phyloP scores from a whole-genome alignment of 2,888 invertebrate species.

The Scaptomyza cyrtandrae region DNA sequence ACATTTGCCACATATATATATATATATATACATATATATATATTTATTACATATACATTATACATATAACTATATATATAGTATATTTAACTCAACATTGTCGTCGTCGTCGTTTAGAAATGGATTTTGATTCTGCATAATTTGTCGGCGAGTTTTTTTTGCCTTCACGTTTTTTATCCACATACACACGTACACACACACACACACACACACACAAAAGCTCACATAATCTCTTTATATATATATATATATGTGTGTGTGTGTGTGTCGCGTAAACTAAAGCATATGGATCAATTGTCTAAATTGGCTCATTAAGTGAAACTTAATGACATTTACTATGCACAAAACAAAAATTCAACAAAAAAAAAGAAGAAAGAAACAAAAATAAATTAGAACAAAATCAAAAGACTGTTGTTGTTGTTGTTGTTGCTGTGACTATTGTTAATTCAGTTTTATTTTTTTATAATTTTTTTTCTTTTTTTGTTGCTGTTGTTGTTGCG shows the following conservation, averaged over 20 bases:
- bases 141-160: constrained; percentile 51
- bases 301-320: constrained; percentile 79
- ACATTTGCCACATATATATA: constrained; percentile 19
- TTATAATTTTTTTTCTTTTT: constrained; percentile 18
- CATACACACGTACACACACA: constrained; percentile 18
- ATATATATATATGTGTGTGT: constrained; percentile 35
- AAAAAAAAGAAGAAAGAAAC: constrained; percentile 30
- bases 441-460: constrained; percentile 31
- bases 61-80: constrained; percentile 11
- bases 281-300: constrained; percentile 78
- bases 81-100: constrained; percentile 33
- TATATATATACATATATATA: constrained; percentile 18
- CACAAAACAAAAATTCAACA: constrained; percentile 51
- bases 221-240: constrained; percentile 46
- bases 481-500: constrained; percentile 45
- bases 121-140: constrained; percentile 46
- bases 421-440: constrained; percentile 32
- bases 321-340: constrained; percentile 79
- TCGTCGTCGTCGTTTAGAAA: constrained; percentile 54
- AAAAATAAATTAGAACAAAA: constrained; percentile 39
- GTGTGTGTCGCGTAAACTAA: constrained; percentile 72
- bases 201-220: constrained; percentile 16
- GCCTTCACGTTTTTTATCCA: constrained; percentile 18
- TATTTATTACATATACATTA: constrained; percentile 16
- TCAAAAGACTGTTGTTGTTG: constrained; percentile 39